Percentiles rank a stretch among this genome's conserved stretches.
phyloP scores from a whole-genome alignment of 2,888 invertebrate genomes.

The Euspilapteryx auroguttella region DNA sequence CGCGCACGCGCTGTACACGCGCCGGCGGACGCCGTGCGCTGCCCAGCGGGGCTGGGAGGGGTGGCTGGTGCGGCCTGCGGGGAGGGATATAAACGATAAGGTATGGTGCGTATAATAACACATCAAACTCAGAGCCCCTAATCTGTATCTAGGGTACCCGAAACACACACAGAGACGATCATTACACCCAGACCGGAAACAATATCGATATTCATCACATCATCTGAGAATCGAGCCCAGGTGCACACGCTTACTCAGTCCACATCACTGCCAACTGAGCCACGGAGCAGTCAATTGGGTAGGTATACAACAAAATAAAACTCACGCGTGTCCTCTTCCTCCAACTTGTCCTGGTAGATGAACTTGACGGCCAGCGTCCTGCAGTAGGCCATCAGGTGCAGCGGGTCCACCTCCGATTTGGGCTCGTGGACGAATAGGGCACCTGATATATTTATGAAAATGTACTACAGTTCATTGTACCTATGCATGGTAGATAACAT shows the following conservation, averaged over 20 bases:
- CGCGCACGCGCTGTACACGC: constrained; percentile 75
- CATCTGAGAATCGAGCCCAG: too few relatives aligned
- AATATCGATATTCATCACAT: too few relatives aligned
- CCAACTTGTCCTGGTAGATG: constrained; percentile 71
- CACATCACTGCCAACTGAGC: not conserved
- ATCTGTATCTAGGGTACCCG: too few relatives aligned
- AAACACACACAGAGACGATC: too few relatives aligned
- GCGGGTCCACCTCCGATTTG: constrained; percentile 76
- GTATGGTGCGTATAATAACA: too few relatives aligned
- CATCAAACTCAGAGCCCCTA: too few relatives aligned
- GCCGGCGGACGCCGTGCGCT: constrained; percentile 69
- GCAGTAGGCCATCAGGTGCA: constrained; percentile 74
- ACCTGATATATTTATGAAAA: too few relatives aligned
- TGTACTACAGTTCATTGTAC: too few relatives aligned
- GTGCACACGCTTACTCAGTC: not conserved
- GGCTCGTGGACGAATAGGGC: constrained; percentile 59
- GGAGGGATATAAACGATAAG: too few relatives aligned
- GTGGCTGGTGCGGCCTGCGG: not conserved
- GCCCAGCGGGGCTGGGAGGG: constrained; percentile 65
- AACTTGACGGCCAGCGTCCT: constrained; percentile 73
- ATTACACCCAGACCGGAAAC: too few relatives aligned
- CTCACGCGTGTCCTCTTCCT: constrained; percentile 30
- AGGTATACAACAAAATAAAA: too few relatives aligned
- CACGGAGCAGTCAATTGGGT: not conserved
- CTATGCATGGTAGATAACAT: too few relatives aligned